Base-by-base conservation (phyloP, 2,113 vertebrate species). In the Tragelaphus strepsiceros region DNA sequence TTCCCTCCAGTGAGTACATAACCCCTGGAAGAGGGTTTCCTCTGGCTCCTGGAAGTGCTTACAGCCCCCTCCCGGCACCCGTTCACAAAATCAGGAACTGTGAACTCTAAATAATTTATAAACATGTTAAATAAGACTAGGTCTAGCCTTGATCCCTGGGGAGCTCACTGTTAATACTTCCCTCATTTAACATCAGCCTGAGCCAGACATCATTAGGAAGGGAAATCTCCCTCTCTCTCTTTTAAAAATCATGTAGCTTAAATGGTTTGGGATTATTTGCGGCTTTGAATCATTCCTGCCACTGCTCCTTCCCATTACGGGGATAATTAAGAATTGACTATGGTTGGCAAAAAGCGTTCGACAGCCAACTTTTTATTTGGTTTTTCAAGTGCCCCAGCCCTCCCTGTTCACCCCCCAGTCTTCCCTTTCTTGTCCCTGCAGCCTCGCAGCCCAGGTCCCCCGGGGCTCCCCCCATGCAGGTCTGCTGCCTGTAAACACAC, bases 161-260 rank as follows among this genome's bases (percentile, higher is more conserved):
- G 98, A 97, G 96, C 96, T 90, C 21, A 2, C 96, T 91, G 97
- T 77, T 97, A 98, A 90, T 97, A 97, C 97, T 96, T 89, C 95
- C 77, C 96, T 98, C 97, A 97, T 97, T 97, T 97, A 98, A 94
- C 96, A 96, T 96, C 96, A 94, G 97, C 91, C 67, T 28, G 82
- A 96, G 96, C 97, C 97, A 98, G 97, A 98, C 97, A 94, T 98
- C 98, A 98, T 97, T 98, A 97, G 94, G 97, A 97, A 91, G 80
- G 94, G 81, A 98, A 98, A 97, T 81, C 97, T 95, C 89, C 85
- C 89, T 96, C 78, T 26, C 90, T 96, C 49, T 89, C 97, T 98
- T 93, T 98, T 95, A 96, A 96, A 98, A 98, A 98, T 97, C 98
- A 98, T 98, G 98, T 98, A 85, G 78, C 80, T 91, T 98, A 98